Evolutionary conservation across 2,113 vertebrate species (phyloP).

Genomic region (Piaya cayana): DNA sequence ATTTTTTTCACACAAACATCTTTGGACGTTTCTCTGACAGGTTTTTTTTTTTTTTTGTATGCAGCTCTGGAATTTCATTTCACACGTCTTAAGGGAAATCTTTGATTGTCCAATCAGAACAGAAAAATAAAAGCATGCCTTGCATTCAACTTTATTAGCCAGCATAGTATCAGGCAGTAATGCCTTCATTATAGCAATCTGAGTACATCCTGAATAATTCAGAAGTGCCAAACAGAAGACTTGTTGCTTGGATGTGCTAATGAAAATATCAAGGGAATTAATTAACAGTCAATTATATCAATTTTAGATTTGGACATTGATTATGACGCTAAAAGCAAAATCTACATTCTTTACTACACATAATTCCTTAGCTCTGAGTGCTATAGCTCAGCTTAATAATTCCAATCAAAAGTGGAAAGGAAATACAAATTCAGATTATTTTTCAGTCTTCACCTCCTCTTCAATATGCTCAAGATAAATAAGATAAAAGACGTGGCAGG

Average conservation of each 20-base stretch:
- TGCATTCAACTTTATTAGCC: constrained; percentile 62
- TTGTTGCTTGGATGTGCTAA: constrained; percentile 86
- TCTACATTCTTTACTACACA: constrained; percentile 46
- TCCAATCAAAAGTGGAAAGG: constrained; percentile 51
- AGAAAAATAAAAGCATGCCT: constrained; percentile 44
- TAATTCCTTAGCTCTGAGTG: background rate
- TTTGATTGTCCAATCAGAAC: constrained; percentile 2
- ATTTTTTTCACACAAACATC: background rate
- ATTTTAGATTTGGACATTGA: constrained; percentile 85
- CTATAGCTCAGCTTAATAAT: constrained; percentile 34
- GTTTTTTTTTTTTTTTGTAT: background rate
- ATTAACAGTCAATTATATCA: constrained; percentile 94
- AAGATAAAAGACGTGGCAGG: background rate
- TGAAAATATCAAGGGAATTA: constrained; percentile 94
- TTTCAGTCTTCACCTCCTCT: background rate
- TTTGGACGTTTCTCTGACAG: background rate
- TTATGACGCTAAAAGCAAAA: constrained; percentile 76
- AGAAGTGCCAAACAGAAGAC: constrained; percentile 80
- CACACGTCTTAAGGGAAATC: constrained; percentile 14
- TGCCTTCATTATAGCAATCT: constrained; percentile 73
- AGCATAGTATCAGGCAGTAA: constrained; percentile 62
- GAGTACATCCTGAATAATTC: constrained; percentile 84
- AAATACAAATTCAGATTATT: constrained; percentile 43
- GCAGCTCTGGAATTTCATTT: background rate
- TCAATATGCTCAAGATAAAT: constrained; percentile 27